Evolutionary conservation across 2,888 invertebrate genomes (phyloP).

Genomic region (Dorcus parallelipipedus): DNA sequence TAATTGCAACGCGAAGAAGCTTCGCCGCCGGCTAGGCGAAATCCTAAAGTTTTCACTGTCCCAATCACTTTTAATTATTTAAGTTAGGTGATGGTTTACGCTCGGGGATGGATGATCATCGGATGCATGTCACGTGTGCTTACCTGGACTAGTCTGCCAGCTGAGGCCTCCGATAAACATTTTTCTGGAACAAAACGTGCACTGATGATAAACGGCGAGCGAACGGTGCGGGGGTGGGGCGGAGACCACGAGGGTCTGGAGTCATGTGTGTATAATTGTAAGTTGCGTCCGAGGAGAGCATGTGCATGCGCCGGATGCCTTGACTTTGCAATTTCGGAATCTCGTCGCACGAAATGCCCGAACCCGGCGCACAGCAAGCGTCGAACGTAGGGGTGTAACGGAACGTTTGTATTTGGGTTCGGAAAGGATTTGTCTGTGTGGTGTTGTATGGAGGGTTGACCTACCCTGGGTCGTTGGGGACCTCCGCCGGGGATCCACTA

Average conservation of each 20-base stretch:
- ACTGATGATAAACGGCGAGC: constrained; percentile 6
- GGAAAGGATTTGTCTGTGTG: constrained; percentile 15
- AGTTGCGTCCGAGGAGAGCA: constrained; percentile 9
- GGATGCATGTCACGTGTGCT: constrained; percentile 38
- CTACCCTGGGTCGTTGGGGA: constrained; percentile 94
- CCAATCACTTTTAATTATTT: too few relatives aligned
- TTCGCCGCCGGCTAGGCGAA: neutral
- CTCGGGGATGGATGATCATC: neutral
- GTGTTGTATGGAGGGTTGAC: constrained; percentile 28
- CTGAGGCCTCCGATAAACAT: constrained; percentile 99
- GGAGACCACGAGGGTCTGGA: neutral
- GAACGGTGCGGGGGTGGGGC: neutral
- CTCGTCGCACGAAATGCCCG: neutral
- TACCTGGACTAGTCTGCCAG: constrained; percentile 99
- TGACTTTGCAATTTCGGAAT: neutral
- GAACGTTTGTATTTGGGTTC: constrained; percentile 20
- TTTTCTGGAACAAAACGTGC: constrained; percentile 79
- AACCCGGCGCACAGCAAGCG: constrained; percentile 5
- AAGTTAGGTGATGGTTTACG: too few relatives aligned
- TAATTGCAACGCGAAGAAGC: neutral
- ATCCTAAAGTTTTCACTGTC: too few relatives aligned
- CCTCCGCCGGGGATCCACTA: constrained; percentile 82
- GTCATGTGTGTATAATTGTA: constrained; percentile 3
- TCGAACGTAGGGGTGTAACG: constrained; percentile 12
- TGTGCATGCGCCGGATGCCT: constrained; percentile 12